Conservation (phyloP, 2,797 vertebrate genomes). For the Telmatherina bonti region DNA sequence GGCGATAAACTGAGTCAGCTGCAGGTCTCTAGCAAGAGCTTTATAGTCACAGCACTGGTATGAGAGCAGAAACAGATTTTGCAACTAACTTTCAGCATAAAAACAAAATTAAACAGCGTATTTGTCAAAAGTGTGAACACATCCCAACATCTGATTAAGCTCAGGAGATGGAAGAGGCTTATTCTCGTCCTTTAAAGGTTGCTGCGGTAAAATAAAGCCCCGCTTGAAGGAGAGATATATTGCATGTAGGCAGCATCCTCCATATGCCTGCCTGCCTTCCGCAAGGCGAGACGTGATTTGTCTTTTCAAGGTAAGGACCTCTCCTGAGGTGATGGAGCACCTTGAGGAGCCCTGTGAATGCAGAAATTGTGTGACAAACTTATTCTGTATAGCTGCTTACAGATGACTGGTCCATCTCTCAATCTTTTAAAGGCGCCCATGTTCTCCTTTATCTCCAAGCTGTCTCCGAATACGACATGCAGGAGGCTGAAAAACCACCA, state of each 20-base stretch:
- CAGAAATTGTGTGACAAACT: conserved; percentile 41
- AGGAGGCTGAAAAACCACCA: not conserved
- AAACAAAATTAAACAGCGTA: not conserved
- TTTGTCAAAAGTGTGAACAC: conserved; percentile 6
- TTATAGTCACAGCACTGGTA: not conserved
- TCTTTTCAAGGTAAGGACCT: conserved; percentile 61
- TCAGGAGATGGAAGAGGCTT: not conserved
- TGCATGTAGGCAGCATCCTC: conserved; percentile 21
- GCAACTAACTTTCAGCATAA: conserved; percentile 6
- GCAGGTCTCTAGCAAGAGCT: not conserved
- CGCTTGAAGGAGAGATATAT: conserved; percentile 29
- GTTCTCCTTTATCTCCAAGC: conserved; percentile 22
- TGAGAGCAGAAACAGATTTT: not conserved
- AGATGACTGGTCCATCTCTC: conserved; percentile 50
- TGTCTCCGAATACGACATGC: conserved; percentile 51
- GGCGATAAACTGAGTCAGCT: not conserved
- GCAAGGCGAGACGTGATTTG: conserved; percentile 42
- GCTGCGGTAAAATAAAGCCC: conserved; percentile 26
- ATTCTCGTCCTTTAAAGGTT: conserved; percentile 15
- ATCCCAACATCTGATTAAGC: not conserved
- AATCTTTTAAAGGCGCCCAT: conserved; percentile 7
- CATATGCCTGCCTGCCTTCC: conserved; percentile 42
- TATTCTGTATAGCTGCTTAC: conserved; percentile 41
- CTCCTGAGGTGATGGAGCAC: conserved; percentile 48
- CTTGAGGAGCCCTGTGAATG: conserved; percentile 42